Conservation (phyloP, 2,113 vertebrate species). For the Dasyurus viverrinus region DNA sequence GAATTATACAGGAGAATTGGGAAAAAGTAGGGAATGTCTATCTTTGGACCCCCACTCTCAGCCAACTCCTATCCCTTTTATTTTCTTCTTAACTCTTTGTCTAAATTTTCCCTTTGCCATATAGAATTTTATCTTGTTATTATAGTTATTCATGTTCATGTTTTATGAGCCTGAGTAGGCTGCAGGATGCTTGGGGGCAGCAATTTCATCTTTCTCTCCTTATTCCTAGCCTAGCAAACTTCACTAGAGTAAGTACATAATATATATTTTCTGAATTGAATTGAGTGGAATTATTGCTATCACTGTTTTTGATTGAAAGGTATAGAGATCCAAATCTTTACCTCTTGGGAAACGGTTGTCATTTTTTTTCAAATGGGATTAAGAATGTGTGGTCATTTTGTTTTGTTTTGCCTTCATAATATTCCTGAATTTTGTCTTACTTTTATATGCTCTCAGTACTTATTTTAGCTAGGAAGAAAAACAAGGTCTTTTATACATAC, state of each 20-base stretch:
- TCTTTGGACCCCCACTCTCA: not conserved
- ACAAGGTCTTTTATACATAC: not conserved
- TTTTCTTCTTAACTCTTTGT: not conserved
- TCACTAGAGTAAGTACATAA: not conserved
- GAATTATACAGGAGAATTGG: not conserved
- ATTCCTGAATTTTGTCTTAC: constrained; percentile 48
- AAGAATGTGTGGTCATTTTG: constrained; percentile 34
- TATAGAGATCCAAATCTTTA: not conserved
- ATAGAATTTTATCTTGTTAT: not conserved
- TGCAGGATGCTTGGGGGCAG: not conserved
- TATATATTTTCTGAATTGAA: not conserved
- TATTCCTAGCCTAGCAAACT: not conserved
- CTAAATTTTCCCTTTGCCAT: not conserved
- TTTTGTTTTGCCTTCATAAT: constrained; percentile 11
- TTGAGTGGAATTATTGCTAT: not conserved
- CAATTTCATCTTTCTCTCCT: not conserved
- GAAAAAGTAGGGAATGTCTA: not conserved
- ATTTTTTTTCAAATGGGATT: constrained; percentile 50
- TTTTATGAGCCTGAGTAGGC: not conserved
- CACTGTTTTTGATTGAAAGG: constrained; percentile 38
- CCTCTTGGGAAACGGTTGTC: constrained; percentile 37
- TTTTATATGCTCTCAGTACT: constrained; percentile 22
- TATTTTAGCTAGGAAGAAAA: constrained; percentile 55
- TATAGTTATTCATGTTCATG: not conserved
- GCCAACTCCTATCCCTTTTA: not conserved